phyloP scores from a whole-genome alignment of 2,888 invertebrate species.

The Lucinisca nassula region DNA sequence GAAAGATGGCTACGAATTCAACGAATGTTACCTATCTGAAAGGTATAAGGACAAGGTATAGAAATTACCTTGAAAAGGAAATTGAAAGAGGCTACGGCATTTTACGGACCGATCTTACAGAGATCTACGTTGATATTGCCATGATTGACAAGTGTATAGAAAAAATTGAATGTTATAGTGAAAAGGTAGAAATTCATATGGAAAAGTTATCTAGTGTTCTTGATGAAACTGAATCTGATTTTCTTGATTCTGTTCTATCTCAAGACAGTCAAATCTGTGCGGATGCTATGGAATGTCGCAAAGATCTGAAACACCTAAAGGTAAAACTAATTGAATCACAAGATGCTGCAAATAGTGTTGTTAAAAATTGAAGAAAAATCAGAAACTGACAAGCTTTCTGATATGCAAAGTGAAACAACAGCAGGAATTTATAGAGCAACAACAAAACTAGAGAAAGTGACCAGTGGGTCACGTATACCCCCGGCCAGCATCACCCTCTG shows the following conservation, averaged over 20 bases:
- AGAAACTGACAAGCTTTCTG: neutral
- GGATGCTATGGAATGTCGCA: neutral
- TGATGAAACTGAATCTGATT: neutral
- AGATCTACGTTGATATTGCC: neutral
- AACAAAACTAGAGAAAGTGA: no score
- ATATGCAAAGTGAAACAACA: neutral
- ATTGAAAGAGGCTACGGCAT: neutral
- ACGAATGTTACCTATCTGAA: neutral
- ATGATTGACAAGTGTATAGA: no score
- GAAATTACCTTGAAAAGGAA: constrained; percentile 7
- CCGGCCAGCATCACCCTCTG: no score
- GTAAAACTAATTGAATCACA: no score
- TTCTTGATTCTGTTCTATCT: no score
- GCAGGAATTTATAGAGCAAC: no score
- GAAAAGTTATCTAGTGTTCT: neutral
- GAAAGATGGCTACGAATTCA: neutral
- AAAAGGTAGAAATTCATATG: neutral
- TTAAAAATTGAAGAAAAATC: neutral
- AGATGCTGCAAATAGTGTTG: no score
- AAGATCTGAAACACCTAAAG: no score
- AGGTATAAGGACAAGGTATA: no score
- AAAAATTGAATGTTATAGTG: no score
- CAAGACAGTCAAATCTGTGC: neutral
- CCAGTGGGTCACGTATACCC: no score
- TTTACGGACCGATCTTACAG: neutral